A percentile compares a stretch with the other conserved stretches of the same genome.
phyloP scores from a whole-genome alignment of 2,888 invertebrate species.

The Trachelus stipa region DNA sequence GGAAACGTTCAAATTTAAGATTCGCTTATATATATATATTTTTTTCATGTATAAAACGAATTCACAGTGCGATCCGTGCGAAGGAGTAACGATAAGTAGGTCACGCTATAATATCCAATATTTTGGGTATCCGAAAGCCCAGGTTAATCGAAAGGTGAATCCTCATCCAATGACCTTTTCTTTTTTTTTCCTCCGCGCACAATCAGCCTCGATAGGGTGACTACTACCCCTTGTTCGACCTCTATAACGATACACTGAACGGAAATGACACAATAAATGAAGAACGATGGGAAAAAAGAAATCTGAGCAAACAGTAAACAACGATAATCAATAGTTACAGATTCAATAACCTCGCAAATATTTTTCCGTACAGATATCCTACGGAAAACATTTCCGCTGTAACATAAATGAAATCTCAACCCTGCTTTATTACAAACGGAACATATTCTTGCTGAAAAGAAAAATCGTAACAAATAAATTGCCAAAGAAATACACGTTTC shows the following conservation, averaged over 20 bases:
- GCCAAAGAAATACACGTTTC: not conserved
- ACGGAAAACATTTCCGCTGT: not conserved
- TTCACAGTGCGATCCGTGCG: too few relatives aligned
- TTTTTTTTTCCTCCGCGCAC: not conserved
- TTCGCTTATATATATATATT: not conserved
- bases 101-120: not conserved
- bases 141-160: not conserved
- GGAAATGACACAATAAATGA: not conserved
- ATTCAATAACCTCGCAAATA: not conserved
- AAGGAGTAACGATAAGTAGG: not conserved
- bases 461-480: not conserved
- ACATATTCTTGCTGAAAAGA: not conserved
- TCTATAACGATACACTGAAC: not conserved
- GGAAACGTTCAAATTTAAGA: not conserved
- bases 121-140: not conserved
- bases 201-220: not conserved
- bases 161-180: not conserved
- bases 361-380: not conserved
- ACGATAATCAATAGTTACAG: not conserved
- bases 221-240: not conserved
- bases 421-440: not conserved
- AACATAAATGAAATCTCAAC: not conserved
- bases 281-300: not conserved
- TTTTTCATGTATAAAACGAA: not conserved
- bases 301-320: not conserved